Evolutionary conservation across 2,888 invertebrate genomes (phyloP), one percentile per base, ranked within the genome.

Genomic region (Zele albiditarsus): DNA sequence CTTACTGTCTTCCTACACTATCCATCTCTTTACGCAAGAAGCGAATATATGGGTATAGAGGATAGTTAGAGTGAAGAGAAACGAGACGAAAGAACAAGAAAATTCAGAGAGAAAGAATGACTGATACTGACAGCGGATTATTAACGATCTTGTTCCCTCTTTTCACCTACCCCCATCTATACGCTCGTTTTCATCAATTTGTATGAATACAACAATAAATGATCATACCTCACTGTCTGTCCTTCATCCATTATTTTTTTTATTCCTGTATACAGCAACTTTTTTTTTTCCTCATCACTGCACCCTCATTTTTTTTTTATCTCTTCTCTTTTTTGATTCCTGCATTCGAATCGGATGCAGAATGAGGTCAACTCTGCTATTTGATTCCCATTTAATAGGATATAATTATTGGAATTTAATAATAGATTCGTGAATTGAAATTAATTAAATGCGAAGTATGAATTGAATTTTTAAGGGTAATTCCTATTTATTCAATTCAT

Each of bases 121-220:
- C 77, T 78, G 74, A 75, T 74, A 57, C 67, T 78, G 78, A 79
- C 78, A 75, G 63, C 25, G 77, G 72, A 74, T 75, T 77, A 79
- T 79, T 78, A 79, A 79, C 74, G 77, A 75, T 74, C 65, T 42
- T 53, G 58, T 63, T 71, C 71, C 57, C 67, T 57, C 65, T 38
- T 53, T 73, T 42, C 73, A 63, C 62, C 62, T 71, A 42, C 71
- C 38, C 38, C 38, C 33, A 62, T 63, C 62, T 58, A 27, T 16
- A 27, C 33, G 42, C 58, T 65, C 28, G 42, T 67, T 71, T 74
- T 68, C 69, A 71, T 68, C 68, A 23, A 65, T 74, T n/a, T 68
- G 46, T 63, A 27, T 65, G 69, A 70, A 70, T 70, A 71, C 66
- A 46, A 70, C 69, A n/a, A n/a, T 60, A 42, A 46, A 68, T 68